These are phyloP conservation scores for Allophyes oxyacanthae DNA, from an alignment of 2,888 invertebrate species.

Conservation along the genomic window DNA sequence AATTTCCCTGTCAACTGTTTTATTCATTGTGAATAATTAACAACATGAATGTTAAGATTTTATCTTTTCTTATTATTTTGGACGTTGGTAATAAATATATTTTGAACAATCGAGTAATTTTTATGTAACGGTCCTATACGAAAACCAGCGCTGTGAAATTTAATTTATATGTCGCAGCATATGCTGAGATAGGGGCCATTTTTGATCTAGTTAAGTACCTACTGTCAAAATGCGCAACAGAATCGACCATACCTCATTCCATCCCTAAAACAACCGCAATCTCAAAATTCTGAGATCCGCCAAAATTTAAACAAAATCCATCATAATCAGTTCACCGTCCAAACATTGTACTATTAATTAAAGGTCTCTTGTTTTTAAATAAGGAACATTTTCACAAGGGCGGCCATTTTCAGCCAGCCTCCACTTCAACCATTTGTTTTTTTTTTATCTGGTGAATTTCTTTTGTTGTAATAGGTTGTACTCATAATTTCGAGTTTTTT, in stretches of 20 bases:
- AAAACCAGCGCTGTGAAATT: too few species aligned
- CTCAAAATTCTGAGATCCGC: neutral
- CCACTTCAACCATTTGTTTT: conserved; percentile 16
- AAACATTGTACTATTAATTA: conserved; percentile 18
- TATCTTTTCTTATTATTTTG: neutral
- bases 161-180: too few species aligned
- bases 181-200: too few species aligned
- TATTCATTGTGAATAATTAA: too few species aligned
- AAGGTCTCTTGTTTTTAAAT: conserved; percentile 8
- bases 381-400: conserved; percentile 6
- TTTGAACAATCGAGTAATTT: too few species aligned
- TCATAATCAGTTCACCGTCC: conserved; percentile 13
- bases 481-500: conserved; percentile 5
- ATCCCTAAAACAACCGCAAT: neutral
- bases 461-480: conserved; percentile 4
- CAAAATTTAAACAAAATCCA: conserved; percentile 18
- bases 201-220: too few species aligned
- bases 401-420: conserved; percentile 14
- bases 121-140: too few species aligned
- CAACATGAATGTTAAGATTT: neutral
- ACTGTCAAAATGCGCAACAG: too few species aligned
- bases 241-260: neutral
- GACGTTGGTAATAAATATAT: too few species aligned
- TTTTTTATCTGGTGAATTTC: conserved; percentile 17
- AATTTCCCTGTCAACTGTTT: too few species aligned